Base-by-base conservation (phyloP, 2,113 vertebrate species). In the Nycticebus coucang region DNA sequence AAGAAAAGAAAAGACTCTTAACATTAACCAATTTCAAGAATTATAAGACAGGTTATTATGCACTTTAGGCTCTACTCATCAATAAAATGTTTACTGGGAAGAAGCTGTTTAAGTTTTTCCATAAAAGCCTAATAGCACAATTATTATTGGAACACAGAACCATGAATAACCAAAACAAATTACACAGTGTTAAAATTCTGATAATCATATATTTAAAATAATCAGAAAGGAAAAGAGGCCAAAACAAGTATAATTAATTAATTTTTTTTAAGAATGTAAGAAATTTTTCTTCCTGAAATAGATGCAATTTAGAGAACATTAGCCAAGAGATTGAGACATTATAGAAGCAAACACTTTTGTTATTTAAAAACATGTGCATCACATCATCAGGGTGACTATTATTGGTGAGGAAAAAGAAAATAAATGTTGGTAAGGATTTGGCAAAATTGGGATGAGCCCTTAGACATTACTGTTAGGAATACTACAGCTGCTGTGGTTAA, bases 1-100 rank as follows among this genome's bases (percentile, higher is more conserved):
- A 50, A 50, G 9, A 10, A 50, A 50, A 50, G 45, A 50, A 50
- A 77, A 84, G n/a, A 87, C 74, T 26, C 69, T 87, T 74, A 92
- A 89, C 35, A 37, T 12, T 93, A 82, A 84, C 30, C 90, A 28
- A 2, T 75, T 72, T 95, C n/a, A 88, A 96, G 72, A 90, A 95
- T 19, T 37, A 0, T 41, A 85, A 95, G 21, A 74, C 33, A 72
- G 77, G 69, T 10, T 71, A 33, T 19, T 24, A 62, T 35, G 22
- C 37, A 87, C 64, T 80, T 75, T 33, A 84, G 33, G 1, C 60
- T 90, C 28, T 69, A 24, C 68, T 72, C 57, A 83, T 69, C 22
- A 77, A 55, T 81, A 41, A 79, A 87, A 77, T 55, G 13, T 64
- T 81, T 78, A 69, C 53, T 62, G 21, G 21, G 22, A 92, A 37